phyloP scores from a whole-genome alignment of 2,888 invertebrate genomes.

The Chloroclysta siterata region DNA sequence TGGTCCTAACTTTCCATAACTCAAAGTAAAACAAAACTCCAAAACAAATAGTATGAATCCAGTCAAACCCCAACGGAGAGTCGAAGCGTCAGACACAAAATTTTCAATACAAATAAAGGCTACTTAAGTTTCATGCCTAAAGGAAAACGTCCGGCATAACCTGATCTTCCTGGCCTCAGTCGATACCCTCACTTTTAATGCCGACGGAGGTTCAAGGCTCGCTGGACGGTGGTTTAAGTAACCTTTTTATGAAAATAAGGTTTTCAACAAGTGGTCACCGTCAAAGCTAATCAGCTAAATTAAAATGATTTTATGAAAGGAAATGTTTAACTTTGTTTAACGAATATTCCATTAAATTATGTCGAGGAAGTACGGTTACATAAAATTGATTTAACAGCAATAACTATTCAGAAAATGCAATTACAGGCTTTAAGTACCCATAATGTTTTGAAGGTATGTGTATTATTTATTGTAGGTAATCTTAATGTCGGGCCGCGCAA shows the following conservation, averaged over 20 bases:
- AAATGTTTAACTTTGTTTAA: neutral
- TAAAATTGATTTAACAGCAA: neutral
- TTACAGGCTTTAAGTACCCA: no score
- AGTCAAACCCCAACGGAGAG: neutral
- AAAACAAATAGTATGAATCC: neutral
- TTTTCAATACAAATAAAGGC: constrained; percentile 2
- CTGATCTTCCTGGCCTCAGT: neutral
- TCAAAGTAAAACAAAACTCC: neutral
- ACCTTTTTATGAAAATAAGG: neutral
- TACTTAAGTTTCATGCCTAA: constrained; percentile 2
- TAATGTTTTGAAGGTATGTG: no score
- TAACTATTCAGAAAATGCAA: no score
- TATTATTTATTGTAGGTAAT: no score
- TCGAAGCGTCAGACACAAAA: neutral
- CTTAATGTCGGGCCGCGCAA: no score
- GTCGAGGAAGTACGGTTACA: neutral
- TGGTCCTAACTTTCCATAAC: neutral
- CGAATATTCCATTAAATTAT: neutral
- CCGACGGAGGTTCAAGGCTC: neutral
- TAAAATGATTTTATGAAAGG: neutral
- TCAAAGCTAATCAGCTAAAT: neutral
- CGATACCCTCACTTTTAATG: neutral
- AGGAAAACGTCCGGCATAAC: neutral
- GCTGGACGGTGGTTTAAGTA: neutral
- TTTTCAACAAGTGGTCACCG: neutral